phyloP scores from a whole-genome alignment of 2,113 vertebrate genomes.

The Hemiprocne comata region DNA sequence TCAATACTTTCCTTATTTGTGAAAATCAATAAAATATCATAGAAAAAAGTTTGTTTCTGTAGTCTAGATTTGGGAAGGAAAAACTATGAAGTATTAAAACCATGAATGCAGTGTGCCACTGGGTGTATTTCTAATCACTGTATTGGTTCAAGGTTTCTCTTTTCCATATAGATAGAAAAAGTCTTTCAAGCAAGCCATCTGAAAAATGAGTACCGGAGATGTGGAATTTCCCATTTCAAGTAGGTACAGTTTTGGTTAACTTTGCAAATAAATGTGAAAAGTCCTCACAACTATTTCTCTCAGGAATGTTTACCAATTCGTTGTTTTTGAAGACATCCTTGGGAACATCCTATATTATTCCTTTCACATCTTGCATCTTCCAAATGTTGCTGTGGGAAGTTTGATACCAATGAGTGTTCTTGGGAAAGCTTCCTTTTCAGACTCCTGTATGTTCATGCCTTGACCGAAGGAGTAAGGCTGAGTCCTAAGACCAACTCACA shows the following conservation, averaged over 20 bases:
- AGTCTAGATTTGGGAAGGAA: not conserved
- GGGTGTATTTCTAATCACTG: not conserved
- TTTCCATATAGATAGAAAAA: constrained; percentile 64
- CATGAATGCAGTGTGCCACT: not conserved
- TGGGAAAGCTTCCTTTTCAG: not conserved
- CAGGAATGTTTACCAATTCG: not conserved
- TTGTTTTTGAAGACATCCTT: not conserved
- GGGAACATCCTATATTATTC: not conserved
- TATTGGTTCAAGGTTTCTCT: not conserved
- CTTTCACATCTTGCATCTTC: not conserved
- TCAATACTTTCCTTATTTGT: not conserved
- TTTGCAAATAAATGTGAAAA: not conserved
- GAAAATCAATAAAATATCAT: not conserved
- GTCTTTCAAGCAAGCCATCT: constrained; percentile 75
- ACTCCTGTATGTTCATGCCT: not conserved
- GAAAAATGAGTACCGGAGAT: constrained; percentile 62
- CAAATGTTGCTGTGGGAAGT: not conserved
- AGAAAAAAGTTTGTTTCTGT: not conserved
- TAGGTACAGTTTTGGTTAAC: constrained; percentile 43
- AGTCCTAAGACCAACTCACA: not conserved
- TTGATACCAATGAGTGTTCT: not conserved
- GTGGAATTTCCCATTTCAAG: constrained; percentile 74
- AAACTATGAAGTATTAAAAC: not conserved
- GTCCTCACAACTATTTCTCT: not conserved
- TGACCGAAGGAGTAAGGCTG: not conserved